Conservation (phyloP, 2,888 invertebrate genomes). For the Panopea generosa region DNA sequence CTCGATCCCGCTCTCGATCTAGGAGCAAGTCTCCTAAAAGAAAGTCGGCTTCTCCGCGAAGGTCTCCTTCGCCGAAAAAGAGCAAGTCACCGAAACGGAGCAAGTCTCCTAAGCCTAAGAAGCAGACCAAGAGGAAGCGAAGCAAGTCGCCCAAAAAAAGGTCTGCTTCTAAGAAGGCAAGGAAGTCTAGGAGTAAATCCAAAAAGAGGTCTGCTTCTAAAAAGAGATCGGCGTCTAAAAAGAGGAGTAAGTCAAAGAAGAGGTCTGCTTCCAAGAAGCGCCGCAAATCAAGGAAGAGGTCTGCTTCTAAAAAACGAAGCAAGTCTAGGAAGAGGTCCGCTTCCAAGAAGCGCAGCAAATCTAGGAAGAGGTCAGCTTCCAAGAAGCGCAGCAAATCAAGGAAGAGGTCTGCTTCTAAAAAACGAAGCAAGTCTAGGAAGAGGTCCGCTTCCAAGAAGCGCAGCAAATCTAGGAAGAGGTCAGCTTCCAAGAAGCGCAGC, state of each 20-base stretch:
- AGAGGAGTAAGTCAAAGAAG: slow-evolving; percentile 48
- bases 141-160: slow-evolving; percentile 41
- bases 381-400: slow-evolving; percentile 51
- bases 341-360: slow-evolving; percentile 40
- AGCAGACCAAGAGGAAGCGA: slow-evolving; percentile 21
- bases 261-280: slow-evolving; percentile 30
- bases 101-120: no score
- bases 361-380: slow-evolving; percentile 38
- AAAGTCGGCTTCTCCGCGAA: background rate
- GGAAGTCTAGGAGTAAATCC: slow-evolving; percentile 34
- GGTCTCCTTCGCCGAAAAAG: slow-evolving; percentile 23
- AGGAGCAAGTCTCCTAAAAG: slow-evolving; percentile 34
- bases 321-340: slow-evolving; percentile 46
- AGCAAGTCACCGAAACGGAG: slow-evolving; percentile 37
- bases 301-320: slow-evolving; percentile 31
- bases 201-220: slow-evolving; percentile 40
- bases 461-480: slow-evolving; percentile 53
- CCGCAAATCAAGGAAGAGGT: slow-evolving; percentile 47
- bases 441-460: slow-evolving; percentile 42
- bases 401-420: slow-evolving; percentile 46
- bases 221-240: slow-evolving; percentile 45
- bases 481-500: slow-evolving; percentile 36
- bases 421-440: slow-evolving; percentile 49
- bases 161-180: slow-evolving; percentile 13
- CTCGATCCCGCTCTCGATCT: slow-evolving; percentile 39